phyloP scores from a whole-genome alignment of 2,888 invertebrate species.

The Perdita meconis region DNA sequence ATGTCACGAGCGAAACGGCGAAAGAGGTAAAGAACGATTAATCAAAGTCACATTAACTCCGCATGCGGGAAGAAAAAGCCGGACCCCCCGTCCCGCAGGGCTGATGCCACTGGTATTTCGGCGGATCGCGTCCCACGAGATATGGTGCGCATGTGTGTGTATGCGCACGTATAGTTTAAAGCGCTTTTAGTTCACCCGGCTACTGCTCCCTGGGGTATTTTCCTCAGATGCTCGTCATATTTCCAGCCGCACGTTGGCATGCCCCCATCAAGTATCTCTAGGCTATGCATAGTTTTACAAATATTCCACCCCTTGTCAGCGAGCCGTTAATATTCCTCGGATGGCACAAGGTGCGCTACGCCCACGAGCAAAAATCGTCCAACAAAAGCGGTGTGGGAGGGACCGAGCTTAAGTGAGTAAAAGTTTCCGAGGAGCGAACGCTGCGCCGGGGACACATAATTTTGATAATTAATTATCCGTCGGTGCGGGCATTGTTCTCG shows the following conservation, averaged over 20 bases:
- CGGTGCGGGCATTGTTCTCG: conserved; percentile 18
- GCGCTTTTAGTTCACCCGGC: conserved; percentile 72
- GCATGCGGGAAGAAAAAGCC: conserved; percentile 5
- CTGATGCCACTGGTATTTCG: conserved; percentile 25
- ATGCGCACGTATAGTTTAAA: conserved; percentile 67
- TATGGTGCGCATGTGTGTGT: background rate
- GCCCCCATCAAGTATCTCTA: conserved; percentile 70
- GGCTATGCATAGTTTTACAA: conserved; percentile 81
- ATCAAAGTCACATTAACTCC: background rate
- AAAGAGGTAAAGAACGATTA: background rate
- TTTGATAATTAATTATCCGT: conserved; percentile 49
- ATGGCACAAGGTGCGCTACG: conserved; percentile 7
- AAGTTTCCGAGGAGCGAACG: conserved; percentile 30
- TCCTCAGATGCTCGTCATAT: conserved; percentile 77
- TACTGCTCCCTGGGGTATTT: conserved; percentile 75
- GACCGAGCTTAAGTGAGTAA: conserved; percentile 31
- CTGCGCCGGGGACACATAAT: background rate
- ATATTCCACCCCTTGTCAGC: conserved; percentile 77
- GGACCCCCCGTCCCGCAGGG: background rate
- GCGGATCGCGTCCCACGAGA: background rate
- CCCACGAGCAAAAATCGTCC: conserved; percentile 59
- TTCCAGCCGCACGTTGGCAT: conserved; percentile 71
- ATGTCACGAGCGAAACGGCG: background rate
- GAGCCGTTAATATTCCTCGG: conserved; percentile 73
- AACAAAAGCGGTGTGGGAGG: background rate